phyloP scores from a whole-genome alignment of 2,113 vertebrate genomes.

The Peromyscus maniculatus region DNA sequence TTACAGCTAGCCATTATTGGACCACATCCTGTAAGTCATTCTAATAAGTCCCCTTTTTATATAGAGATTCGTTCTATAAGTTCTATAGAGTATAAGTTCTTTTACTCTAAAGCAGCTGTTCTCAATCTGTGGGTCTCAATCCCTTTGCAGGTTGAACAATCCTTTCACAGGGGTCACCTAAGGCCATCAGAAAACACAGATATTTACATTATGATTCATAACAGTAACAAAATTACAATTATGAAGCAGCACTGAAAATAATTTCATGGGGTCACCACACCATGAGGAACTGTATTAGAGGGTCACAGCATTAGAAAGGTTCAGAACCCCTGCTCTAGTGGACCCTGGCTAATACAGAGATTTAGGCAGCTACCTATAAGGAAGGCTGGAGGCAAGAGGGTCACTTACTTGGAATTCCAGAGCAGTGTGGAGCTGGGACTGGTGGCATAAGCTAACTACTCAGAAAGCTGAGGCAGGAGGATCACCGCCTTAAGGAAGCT shows the following conservation, averaged over 20 bases:
- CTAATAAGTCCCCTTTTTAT: neutral
- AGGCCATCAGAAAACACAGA: neutral
- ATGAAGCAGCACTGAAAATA: neutral
- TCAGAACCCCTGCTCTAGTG: neutral
- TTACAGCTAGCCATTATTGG: neutral
- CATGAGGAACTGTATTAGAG: neutral
- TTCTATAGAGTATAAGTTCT: neutral
- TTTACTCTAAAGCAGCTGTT: neutral
- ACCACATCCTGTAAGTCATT: neutral
- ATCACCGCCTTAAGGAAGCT: neutral
- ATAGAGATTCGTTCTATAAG: neutral
- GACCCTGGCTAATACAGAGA: neutral
- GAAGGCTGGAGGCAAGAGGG: neutral
- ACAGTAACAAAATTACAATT: neutral
- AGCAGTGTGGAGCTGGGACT: neutral
- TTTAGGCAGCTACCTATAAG: neutral
- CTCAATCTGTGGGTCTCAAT: neutral
- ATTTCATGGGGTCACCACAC: neutral
- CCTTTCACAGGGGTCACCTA: neutral
- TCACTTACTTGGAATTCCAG: neutral
- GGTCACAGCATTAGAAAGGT: no score
- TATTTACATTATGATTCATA: neutral
- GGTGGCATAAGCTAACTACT: neutral
- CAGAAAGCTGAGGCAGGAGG: no score
- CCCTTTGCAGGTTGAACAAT: neutral